Evolutionary conservation across 2,113 vertebrate genomes (phyloP).

Genomic region (Atrichornis clamosus): DNA sequence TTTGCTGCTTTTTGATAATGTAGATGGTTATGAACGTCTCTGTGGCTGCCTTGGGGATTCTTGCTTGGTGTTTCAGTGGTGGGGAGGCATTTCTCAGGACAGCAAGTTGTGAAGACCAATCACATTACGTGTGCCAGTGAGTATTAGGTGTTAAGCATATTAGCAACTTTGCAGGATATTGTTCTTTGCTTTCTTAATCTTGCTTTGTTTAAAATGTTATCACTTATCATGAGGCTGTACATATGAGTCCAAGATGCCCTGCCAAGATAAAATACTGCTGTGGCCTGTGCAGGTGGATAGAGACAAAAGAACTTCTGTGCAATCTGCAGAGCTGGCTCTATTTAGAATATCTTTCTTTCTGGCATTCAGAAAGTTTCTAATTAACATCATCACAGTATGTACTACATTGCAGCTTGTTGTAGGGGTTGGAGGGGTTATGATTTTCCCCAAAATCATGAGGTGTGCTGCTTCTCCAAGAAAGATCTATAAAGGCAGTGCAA

Average conservation of each 20-base stretch:
- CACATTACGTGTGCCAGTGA: rapidly evolving
- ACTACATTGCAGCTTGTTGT: neutral
- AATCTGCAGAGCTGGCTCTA: neutral
- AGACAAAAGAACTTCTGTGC: neutral
- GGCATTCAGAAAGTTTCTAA: neutral
- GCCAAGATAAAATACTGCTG: neutral
- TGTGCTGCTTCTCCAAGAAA: neutral
- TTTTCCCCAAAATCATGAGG: neutral
- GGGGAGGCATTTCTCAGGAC: neutral
- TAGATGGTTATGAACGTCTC: neutral
- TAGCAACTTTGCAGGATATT: neutral
- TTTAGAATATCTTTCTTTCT: neutral
- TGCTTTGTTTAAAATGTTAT: neutral
- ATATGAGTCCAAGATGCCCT: rapidly evolving
- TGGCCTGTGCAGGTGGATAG: neutral
- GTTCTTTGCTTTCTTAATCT: neutral
- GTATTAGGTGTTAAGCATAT: neutral
- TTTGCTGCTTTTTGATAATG: neutral
- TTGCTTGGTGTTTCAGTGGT: neutral
- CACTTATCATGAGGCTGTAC: neutral
- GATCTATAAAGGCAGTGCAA: neutral
- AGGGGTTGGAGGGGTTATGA: neutral
- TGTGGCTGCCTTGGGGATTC: neutral
- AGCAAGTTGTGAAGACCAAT: neutral
- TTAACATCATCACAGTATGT: neutral